phyloP scores from a whole-genome alignment of 2,113 vertebrate genomes.

The Mystacornis crossleyi region DNA sequence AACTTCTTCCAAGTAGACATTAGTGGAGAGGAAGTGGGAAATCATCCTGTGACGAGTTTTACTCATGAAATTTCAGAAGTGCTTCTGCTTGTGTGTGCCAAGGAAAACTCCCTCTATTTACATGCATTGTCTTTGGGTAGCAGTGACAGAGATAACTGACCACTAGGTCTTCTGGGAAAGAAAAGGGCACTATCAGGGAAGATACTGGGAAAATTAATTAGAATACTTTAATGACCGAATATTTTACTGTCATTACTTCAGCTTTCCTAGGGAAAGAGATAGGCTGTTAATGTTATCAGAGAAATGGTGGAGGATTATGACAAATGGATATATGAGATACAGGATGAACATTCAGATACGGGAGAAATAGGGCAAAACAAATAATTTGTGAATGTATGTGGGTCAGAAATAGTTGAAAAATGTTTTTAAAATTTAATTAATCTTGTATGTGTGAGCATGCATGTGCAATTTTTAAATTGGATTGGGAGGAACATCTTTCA shows the following conservation, averaged over 20 bases:
- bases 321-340: neutral
- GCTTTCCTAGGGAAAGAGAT: neutral
- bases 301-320: conserved; percentile 6
- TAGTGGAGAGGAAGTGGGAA: neutral
- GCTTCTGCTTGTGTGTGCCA: neutral
- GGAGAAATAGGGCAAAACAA: conserved; percentile 14
- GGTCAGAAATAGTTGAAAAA: neutral
- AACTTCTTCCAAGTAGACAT: neutral
- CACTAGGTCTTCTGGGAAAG: conserved; percentile 21
- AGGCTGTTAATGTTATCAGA: conserved; percentile 18
- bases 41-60: neutral
- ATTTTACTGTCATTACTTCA: conserved; percentile 5
- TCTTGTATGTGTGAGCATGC: neutral
- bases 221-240: conserved; percentile 45
- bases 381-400: neutral
- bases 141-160: conserved; percentile 19
- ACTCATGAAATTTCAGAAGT: neutral
- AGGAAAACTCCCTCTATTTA: neutral
- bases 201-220: conserved; percentile 49
- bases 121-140: neutral
- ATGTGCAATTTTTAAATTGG: conserved; percentile 38
- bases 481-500: conserved; percentile 54
- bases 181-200: neutral
- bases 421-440: conserved; percentile 25
- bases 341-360: neutral